Percentiles rank a stretch among this genome's conserved stretches.
Evolutionary conservation across 2,113 vertebrate genomes (phyloP).

Genomic region (Petrocephalus zakoni): DNA sequence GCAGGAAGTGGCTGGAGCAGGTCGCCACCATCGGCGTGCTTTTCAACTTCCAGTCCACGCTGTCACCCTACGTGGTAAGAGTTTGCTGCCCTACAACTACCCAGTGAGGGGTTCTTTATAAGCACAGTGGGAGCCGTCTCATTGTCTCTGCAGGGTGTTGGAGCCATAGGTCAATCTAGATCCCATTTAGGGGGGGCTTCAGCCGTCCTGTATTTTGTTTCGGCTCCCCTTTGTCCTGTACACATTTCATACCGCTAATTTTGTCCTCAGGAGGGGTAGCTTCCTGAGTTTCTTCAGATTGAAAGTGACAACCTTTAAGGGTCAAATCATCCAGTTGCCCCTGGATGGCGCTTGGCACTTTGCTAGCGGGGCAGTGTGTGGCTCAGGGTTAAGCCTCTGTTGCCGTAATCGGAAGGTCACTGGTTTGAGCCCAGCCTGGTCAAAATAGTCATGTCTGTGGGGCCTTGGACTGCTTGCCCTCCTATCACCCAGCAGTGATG

Average conservation of each 20-base stretch:
- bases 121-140: not conserved
- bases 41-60: conserved; percentile 86
- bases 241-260: no score
- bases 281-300: not conserved
- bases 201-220: not conserved
- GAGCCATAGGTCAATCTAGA: not conserved
- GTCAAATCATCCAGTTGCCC: not conserved
- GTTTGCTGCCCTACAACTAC: not conserved
- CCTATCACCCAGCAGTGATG: not conserved
- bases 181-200: not conserved
- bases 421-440: not conserved
- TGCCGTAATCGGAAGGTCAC: not conserved
- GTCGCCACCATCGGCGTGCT: conserved; percentile 81
- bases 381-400: not conserved
- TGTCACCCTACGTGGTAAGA: conserved; percentile 76
- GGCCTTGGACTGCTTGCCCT: not conserved
- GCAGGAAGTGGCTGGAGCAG: conserved; percentile 96
- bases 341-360: not conserved
- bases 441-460: not conserved
- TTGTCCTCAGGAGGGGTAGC: no score
- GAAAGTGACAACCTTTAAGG: not conserved
- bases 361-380: not conserved
- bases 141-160: not conserved
- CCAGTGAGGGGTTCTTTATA: not conserved
- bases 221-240: not conserved